A percentile compares a stretch with the other conserved stretches of the same genome.
Conservation (phyloP, 2,113 vertebrate genomes). For the Macrotis lagotis region DNA sequence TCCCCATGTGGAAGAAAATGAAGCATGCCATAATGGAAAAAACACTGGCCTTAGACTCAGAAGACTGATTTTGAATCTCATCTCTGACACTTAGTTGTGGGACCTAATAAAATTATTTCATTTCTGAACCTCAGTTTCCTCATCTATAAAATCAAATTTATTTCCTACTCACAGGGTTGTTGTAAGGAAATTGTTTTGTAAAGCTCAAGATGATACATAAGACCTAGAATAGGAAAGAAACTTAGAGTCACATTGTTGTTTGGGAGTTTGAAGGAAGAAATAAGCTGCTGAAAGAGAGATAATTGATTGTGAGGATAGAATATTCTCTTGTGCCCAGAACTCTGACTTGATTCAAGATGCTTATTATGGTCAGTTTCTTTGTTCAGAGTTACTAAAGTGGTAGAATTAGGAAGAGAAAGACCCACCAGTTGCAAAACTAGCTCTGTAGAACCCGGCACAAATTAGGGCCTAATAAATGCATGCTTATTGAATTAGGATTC, state of each 20-base stretch:
- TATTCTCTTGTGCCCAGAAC: not conserved
- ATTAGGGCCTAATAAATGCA: not conserved
- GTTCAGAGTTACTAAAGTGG: not conserved
- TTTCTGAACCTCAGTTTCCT: not conserved
- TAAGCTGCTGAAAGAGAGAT: not conserved
- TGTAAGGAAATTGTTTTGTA: not conserved
- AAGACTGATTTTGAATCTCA: not conserved
- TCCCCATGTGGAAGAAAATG: not conserved
- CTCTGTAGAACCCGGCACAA: not conserved
- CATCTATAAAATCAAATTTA: not conserved
- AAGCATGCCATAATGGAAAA: not conserved
- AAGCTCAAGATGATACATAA: not conserved
- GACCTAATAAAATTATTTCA: not conserved
- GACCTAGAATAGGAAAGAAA: not conserved
- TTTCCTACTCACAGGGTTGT: not conserved
- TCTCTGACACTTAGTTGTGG: not conserved
- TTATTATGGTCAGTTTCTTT: not conserved
- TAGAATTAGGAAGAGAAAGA: not conserved
- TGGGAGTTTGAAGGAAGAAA: not conserved
- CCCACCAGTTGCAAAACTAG: not conserved
- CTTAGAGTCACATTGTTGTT: not conserved
- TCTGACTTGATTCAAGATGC: not conserved
- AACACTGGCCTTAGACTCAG: not conserved
- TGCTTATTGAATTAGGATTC: not conserved
- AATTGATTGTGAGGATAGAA: not conserved